Base-by-base conservation (phyloP, 2,797 vertebrate genomes). In the Scomberomorus guttatus region DNA sequence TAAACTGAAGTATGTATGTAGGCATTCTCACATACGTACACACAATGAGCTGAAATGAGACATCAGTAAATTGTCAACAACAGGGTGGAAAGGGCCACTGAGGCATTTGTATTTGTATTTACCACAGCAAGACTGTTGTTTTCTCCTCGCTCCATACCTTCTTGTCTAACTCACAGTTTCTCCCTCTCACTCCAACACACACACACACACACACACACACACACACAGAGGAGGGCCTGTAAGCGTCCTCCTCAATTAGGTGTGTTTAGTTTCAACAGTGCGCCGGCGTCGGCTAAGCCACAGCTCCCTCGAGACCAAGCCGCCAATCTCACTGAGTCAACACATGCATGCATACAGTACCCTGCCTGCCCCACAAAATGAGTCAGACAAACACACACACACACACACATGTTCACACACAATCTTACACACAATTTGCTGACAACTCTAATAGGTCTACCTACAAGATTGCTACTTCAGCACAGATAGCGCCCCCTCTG, bases 231-330 rank as follows among this genome's bases (percentile, higher is more conserved):
- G 72, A 89, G 85, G 71, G 85, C 84, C 90, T 94, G 91, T 92
- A 79, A 88, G 91, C 85, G 80, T 94, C 90, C 86, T 83, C 80
- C 89, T 93, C 91, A 93, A 93, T 94, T 93, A 94, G 80, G 79
- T 63, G 80, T 94, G 93, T 93, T 95, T 94, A 92, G 90, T 80
- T 90, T 94, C 84, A 92, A 91, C 89, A 91, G 88, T 79, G 77
- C 71, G 73, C 92, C 73, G 75, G 90, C 87, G 64, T 93, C 82
- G 17, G 83, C 89, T 90, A 83, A 91, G 89, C 90, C 93, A 90
- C 92, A 69, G 71, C 85, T 93, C 91, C 87, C 90, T 56, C 0
- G 83, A 83, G 90, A 91, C 85, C 73, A 17, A 84, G 85, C 89
- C 77, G 83, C 90, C 84, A 92, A 92, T 91, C 88, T 92, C 78